phyloP scores from a whole-genome alignment of 2,797 vertebrate genomes.

The Pseudochirops corinnae region DNA sequence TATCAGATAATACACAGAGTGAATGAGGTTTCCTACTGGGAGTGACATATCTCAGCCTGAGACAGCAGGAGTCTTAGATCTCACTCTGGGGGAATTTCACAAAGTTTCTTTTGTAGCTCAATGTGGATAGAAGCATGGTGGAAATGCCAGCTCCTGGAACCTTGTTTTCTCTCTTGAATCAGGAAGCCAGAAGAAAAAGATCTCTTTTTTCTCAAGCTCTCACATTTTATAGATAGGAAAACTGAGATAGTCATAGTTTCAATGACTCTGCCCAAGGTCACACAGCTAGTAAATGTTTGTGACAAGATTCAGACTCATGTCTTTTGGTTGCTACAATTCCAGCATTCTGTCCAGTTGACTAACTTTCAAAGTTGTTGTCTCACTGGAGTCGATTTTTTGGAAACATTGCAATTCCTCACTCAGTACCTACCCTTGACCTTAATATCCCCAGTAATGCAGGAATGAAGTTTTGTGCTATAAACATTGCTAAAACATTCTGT shows the following conservation, averaged over 20 bases:
- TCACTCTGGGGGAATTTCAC: background rate
- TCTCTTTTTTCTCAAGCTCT: background rate
- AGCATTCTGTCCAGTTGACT: background rate
- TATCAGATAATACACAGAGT: background rate
- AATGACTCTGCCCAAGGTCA: background rate
- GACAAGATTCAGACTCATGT: background rate
- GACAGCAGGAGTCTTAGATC: background rate
- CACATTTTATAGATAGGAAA: background rate
- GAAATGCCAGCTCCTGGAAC: background rate
- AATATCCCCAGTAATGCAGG: background rate
- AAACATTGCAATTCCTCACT: background rate
- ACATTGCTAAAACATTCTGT: background rate
- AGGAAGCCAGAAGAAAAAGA: background rate
- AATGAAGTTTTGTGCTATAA: background rate
- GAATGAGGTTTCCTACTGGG: background rate
- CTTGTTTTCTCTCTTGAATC: background rate
- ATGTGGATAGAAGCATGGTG: background rate
- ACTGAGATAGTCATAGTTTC: background rate
- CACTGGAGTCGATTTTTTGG: background rate
- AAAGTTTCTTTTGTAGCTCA: background rate
- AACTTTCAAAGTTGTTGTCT: background rate
- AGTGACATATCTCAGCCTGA: background rate
- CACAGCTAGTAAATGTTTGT: background rate
- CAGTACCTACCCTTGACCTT: background rate
- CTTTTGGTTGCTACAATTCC: background rate